Evolutionary conservation across 2,888 invertebrate species (phyloP), one percentile per base, ranked within the genome.

Genomic region (Deilephila elpenor): DNA sequence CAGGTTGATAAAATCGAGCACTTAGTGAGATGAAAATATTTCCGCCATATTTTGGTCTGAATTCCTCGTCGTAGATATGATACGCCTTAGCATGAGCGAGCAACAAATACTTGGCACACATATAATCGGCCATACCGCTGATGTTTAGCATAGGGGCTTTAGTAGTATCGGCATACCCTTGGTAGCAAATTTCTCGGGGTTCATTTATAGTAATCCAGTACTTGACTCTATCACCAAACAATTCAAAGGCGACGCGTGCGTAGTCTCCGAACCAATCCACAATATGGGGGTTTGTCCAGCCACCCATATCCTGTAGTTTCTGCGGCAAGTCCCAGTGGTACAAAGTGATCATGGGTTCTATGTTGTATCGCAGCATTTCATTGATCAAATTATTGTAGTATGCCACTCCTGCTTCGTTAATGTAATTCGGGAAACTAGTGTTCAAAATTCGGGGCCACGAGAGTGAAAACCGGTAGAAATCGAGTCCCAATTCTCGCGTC

Each of bases 401-500:
- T 3, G 79, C 74, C 1, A 88, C 84, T 32, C 86, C 88, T 4
- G 92, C 93, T 78, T 93, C 84, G 83, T 96, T 97, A 29, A 96
- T 86, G 14, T 89, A 81, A 71, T 95, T 89, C 1, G 91, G 83
- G 73, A 93, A 93, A 62, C 96, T 96, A 53, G 92, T 95, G 0
- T 96, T 96, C 70, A 96, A 84, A 20, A 97, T 89, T 59, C 97
- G 87, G 0, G 96, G 79, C 97, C 97, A 97, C 0, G 96, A 94
- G 14, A 96, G 81, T 0, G 96, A 96, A 80, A 96, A 95, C 32
- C 96, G 88, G 82, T 95, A 95, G 79, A 88, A 92, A 75, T 95
- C 88, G 0, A 93, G 84, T 0, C 93, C 93, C 5, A 95, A 80
- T 75, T 93, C 87, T 59, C 89, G 86, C 75, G 95, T 78, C 82